phyloP scores from a whole-genome alignment of 2,888 invertebrate species.

The Euzetes globulus region DNA sequence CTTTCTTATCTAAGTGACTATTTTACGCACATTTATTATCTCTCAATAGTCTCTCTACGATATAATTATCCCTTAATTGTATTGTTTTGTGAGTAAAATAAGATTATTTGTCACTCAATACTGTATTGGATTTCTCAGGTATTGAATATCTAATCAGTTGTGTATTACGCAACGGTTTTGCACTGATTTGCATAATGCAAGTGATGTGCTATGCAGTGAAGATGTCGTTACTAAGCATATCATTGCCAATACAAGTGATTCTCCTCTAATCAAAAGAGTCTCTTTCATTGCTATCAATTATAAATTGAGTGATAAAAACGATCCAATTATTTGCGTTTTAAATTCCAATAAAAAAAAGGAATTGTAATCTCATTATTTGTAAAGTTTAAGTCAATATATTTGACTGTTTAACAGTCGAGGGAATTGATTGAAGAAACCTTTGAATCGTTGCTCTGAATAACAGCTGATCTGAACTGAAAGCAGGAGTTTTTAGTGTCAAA shows the following conservation, averaged over 20 bases:
- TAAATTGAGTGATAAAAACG: not conserved
- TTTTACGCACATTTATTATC: too few relatives aligned
- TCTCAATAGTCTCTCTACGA: not conserved
- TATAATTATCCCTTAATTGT: not conserved
- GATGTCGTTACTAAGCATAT: not conserved
- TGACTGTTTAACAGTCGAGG: too few relatives aligned
- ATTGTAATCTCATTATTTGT: too few relatives aligned
- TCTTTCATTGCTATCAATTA: not conserved
- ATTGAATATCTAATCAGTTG: not conserved
- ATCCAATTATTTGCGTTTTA: not conserved
- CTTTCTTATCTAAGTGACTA: too few relatives aligned
- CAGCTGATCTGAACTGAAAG: too few relatives aligned
- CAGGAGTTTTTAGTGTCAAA: too few relatives aligned
- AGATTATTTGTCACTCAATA: not conserved
- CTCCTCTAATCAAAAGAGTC: too few relatives aligned
- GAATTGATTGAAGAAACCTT: too few relatives aligned
- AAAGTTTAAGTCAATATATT: too few relatives aligned
- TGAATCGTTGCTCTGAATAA: too few relatives aligned
- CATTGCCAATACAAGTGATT: too few relatives aligned
- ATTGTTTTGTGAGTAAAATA: not conserved
- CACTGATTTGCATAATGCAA: too few relatives aligned
- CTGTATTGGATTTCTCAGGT: not conserved
- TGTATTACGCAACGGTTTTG: not conserved
- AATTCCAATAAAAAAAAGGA: not conserved
- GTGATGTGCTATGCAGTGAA: not conserved